These are phyloP conservation scores for Myotis pilosus DNA, from an alignment of 2,797 vertebrate species.

Conservation along the genomic window DNA sequence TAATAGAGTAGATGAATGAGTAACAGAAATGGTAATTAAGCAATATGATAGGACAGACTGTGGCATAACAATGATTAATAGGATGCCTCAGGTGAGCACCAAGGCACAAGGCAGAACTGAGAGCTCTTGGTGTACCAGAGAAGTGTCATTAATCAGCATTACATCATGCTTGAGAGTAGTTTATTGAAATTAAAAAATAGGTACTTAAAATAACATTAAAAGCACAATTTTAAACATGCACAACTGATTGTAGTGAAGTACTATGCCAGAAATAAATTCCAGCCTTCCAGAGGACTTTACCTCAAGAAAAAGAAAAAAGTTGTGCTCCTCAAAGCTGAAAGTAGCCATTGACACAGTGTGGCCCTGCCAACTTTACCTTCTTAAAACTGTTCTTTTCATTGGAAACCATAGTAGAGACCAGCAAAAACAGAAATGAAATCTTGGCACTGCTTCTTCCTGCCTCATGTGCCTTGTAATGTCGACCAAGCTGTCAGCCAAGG, in stretches of 20 bases:
- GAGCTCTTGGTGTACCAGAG: neutral
- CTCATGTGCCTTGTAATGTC: conserved; percentile 59
- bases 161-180: conserved; percentile 13
- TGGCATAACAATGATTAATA: conserved; percentile 59
- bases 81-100: conserved; percentile 42
- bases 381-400: conserved; percentile 57
- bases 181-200: conserved; percentile 72
- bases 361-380: conserved; percentile 44
- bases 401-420: conserved; percentile 60
- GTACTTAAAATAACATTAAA: conserved; percentile 57
- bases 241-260: neutral
- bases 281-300: conserved; percentile 48
- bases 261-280: conserved; percentile 1
- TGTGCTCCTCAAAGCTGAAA: conserved; percentile 37
- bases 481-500: conserved; percentile 41
- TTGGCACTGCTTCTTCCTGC: conserved; percentile 59
- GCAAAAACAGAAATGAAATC: conserved; percentile 62
- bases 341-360: conserved; percentile 43
- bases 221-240: conserved; percentile 51
- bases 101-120: conserved; percentile 32
- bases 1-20: conserved; percentile 25
- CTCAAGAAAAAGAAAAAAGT: conserved; percentile 39
- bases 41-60: conserved; percentile 49
- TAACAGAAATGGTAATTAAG: conserved; percentile 61
- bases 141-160: conserved; percentile 53